These are phyloP conservation scores for Lutraria lutraria DNA, from an alignment of 2,888 invertebrate species.

Conservation along the genomic window DNA sequence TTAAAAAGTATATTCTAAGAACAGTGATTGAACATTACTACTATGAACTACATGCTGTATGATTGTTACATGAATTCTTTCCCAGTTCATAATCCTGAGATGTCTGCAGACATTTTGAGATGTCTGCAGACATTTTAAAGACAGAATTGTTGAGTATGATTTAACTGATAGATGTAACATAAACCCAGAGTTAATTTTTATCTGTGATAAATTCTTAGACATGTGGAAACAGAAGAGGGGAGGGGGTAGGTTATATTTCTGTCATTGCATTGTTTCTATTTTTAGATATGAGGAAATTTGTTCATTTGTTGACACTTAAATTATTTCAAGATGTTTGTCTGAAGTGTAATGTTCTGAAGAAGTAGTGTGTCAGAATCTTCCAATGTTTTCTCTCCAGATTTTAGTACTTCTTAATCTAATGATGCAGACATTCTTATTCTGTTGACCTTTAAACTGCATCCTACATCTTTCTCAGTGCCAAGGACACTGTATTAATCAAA, in stretches of 20 bases:
- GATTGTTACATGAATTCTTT: no score
- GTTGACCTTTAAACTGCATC: no score
- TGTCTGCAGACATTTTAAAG: neutral
- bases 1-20: no score
- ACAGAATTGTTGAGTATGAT: neutral
- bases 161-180: neutral
- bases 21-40: no score
- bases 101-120: no score
- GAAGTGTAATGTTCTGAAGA: neutral
- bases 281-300: slow-evolving; percentile 38
- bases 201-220: neutral
- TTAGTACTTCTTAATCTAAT: no score
- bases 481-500: no score
- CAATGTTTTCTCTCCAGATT: neutral
- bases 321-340: slow-evolving; percentile 31
- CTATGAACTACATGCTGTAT: no score
- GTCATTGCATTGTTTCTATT: slow-evolving; percentile 26
- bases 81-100: no score
- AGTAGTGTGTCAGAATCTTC: neutral
- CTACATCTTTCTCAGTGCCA: no score
- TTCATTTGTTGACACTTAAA: slow-evolving; percentile 5
- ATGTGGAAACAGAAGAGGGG: neutral
- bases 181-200: neutral
- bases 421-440: no score
- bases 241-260: neutral